A percentile compares a stretch with the other conserved stretches of the same genome.
Evolutionary conservation across 1,140 invertebrate species (phyloP).

Genomic region (Euura lappo): DNA sequence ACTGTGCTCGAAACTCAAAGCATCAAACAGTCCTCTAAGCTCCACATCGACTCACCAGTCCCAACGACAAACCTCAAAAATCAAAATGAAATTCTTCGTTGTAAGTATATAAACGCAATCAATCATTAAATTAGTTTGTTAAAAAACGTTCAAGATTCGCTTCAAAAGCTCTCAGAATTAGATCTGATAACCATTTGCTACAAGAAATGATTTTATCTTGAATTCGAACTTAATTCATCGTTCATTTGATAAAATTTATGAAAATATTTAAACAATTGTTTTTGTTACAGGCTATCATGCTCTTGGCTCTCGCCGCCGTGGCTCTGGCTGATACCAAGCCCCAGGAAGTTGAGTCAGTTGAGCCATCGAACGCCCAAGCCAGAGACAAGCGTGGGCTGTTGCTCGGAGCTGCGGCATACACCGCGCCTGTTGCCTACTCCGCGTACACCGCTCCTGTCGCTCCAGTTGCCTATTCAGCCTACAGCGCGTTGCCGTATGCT

Average conservation of each 20-base stretch:
- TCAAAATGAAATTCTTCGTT: constrained; percentile 47
- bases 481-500: constrained; percentile 32
- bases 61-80: constrained; percentile 19
- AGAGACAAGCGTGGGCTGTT: constrained; percentile 46
- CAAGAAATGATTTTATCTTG: too few species aligned
- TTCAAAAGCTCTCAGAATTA: too few species aligned
- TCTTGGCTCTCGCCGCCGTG: constrained; percentile 45
- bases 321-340: constrained; percentile 31
- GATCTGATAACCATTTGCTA: too few species aligned
- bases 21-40: constrained; percentile 46
- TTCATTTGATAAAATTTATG: not conserved
- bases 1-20: constrained; percentile 37
- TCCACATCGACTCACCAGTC: constrained; percentile 32
- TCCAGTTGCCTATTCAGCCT: constrained; percentile 28
- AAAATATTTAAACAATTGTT: not conserved
- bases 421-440: constrained; percentile 37
- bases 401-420: constrained; percentile 22
- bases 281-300: constrained; percentile 35
- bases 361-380: constrained; percentile 26
- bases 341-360: constrained; percentile 22
- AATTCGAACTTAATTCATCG: not conserved
- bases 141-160: too few species aligned
- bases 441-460: constrained; percentile 32
- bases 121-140: too few species aligned
- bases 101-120: constrained; percentile 43